A percentile compares a stretch with the other conserved stretches of the same genome.
Conservation (phyloP, 1,140 invertebrate species). For the Ditylenchus dipsaci region DNA sequence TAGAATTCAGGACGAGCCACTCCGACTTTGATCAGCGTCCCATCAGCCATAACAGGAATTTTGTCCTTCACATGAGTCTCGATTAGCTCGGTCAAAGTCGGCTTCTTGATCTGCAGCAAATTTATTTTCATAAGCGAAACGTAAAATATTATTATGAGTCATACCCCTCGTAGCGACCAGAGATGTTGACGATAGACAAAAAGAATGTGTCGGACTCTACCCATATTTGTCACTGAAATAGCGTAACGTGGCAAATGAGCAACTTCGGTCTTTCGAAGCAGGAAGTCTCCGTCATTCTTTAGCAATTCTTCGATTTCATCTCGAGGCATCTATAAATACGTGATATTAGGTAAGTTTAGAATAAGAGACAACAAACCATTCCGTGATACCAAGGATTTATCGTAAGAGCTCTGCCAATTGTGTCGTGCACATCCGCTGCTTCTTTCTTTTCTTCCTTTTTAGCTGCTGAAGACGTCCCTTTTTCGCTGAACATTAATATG, state of each 20-base stretch:
- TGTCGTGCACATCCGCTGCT: too few relatives aligned
- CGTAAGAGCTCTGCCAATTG: too few relatives aligned
- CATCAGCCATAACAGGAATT: conserved; percentile 30
- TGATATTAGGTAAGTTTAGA: neutral
- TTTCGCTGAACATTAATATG: too few relatives aligned
- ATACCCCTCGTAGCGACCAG: conserved; percentile 30
- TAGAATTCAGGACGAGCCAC: conserved; percentile 37
- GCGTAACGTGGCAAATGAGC: conserved; percentile 61
- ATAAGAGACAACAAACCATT: too few relatives aligned
- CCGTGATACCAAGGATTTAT: too few relatives aligned
- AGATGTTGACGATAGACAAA: conserved; percentile 59
- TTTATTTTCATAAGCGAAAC: too few relatives aligned
- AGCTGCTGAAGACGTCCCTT: too few relatives aligned
- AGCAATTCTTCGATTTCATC: conserved; percentile 39
- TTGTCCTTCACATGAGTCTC: conserved; percentile 36
- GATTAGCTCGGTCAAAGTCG: conserved; percentile 32
- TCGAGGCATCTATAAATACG: conserved; percentile 23
- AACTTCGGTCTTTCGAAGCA: conserved; percentile 33
- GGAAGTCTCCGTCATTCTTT: conserved; percentile 34
- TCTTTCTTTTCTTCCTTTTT: too few relatives aligned
- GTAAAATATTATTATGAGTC: neutral
- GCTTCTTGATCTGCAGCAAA: conserved; percentile 21
- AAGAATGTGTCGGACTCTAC: conserved; percentile 67
- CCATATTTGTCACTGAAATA: conserved; percentile 29
- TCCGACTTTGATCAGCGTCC: conserved; percentile 30